phyloP scores from a whole-genome alignment of 2,888 invertebrate genomes.

The Netelia fuscicornis region DNA sequence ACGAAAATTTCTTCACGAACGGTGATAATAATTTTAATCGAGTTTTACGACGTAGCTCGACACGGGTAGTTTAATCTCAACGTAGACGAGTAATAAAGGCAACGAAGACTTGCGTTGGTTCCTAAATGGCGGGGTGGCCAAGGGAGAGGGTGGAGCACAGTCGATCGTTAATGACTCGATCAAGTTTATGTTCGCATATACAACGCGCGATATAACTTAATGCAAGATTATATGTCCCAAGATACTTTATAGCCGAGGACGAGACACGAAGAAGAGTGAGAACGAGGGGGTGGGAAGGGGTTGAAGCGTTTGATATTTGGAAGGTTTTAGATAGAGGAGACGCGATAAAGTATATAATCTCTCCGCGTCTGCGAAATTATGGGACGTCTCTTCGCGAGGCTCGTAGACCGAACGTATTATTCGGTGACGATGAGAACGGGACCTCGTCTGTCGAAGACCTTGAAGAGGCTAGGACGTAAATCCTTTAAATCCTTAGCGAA shows the following conservation, averaged over 20 bases:
- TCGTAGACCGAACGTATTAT: background rate
- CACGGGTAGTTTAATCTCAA: background rate
- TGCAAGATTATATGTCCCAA: background rate
- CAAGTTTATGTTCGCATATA: constrained; percentile 18
- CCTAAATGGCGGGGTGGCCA: background rate
- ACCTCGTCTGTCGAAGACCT: constrained; percentile 33
- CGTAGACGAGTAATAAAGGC: background rate
- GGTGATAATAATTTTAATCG: background rate
- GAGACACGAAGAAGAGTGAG: too few species aligned
- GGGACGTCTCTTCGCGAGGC: background rate
- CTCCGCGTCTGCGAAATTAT: constrained; percentile 6
- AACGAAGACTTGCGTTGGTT: background rate
- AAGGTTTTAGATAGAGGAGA: constrained; percentile 12
- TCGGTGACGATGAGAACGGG: background rate
- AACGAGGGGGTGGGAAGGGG: background rate
- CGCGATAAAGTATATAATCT: constrained; percentile 29
- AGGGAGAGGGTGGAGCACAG: background rate
- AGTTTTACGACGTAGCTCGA: background rate
- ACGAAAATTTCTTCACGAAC: background rate
- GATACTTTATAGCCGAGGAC: background rate
- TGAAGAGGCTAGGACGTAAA: constrained; percentile 29
- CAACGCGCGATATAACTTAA: background rate
- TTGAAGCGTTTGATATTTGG: constrained; percentile 11
- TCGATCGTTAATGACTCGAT: constrained; percentile 10
- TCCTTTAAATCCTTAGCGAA: constrained; percentile 21